Evolutionary conservation across 2,888 invertebrate genomes (phyloP), one percentile per base, ranked within the genome.

Genomic region (Ptilodon capucinus): DNA sequence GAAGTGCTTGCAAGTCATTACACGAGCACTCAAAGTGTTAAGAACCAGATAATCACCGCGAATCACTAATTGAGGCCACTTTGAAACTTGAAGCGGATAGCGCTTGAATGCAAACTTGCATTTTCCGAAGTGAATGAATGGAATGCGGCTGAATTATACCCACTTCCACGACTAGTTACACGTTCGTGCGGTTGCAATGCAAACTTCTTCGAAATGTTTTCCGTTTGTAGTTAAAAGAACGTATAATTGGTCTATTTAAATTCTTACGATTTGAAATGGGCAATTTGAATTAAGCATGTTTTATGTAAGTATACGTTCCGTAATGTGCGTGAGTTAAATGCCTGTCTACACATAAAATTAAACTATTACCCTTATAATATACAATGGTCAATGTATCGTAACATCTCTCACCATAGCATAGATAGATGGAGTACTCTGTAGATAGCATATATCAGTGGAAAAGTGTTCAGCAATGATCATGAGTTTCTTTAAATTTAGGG

Each of bases 201-300:
- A 25, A 57, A 62, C 25, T 73, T 72, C 67, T 65, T 49, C 50
- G 71, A 69, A 78, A 53, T 57, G 28, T 65, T 64, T 52, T 57
- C 42, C 35, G 46, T 62, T 66, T 35, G 13, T 18, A 30, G 30
- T 19, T 30, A 25, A 48, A 53, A 49, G 44, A 35, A 55, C 44
- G 36, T 51, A 45, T 68, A 64, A 69, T 72, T 65, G 57, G 59
- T 51, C 42, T 54, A 59, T 60, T 62, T 49, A 46, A 53, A 50
- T 57, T 44, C 41, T 51, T 56, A 14, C 16, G n/a, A 11, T 4
- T 28, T 11, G 28, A 28, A 23, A 28, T 17, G n/a, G n/a, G 13
- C 30, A 6, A 30, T 13, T n/a, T 13, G 32, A 14, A 8, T 32
- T 0, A 1, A 7, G 13, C 13, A 9, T 13, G 32, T 32, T 32